phyloP scores from a whole-genome alignment of 2,888 invertebrate species.

The Atethmia centrago region DNA sequence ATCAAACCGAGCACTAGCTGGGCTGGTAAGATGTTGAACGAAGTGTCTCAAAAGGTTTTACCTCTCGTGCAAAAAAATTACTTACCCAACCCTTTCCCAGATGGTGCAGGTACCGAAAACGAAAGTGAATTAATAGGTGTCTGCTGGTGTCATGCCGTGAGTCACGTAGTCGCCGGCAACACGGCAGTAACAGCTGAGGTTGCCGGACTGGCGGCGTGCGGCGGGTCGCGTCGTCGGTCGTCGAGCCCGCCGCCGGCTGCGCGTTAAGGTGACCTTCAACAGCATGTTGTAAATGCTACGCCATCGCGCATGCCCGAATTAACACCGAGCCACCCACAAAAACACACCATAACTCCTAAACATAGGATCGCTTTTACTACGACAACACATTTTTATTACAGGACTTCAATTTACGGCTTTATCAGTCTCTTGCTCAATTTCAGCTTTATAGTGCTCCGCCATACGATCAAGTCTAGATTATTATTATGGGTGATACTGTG shows the following conservation, averaged over 20 bases:
- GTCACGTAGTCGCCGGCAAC: conserved; percentile 57
- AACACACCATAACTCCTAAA: conserved; percentile 67
- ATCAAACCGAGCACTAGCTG: background rate
- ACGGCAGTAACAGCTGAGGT: background rate
- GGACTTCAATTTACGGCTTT: conserved; percentile 69
- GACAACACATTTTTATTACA: conserved; percentile 64
- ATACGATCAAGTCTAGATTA: conserved; percentile 47
- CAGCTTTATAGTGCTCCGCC: conserved; percentile 24
- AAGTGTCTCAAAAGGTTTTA: background rate
- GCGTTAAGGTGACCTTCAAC: conserved; percentile 87
- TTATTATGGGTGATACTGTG: conserved; percentile 13
- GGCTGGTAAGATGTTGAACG: background rate
- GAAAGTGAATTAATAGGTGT: conserved; percentile 30
- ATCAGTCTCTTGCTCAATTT: conserved; percentile 21
- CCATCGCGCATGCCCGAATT: conserved; percentile 84
- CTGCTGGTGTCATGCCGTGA: conserved; percentile 47
- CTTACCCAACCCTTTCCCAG: background rate
- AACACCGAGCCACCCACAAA: conserved; percentile 64
- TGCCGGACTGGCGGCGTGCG: conserved; percentile 21
- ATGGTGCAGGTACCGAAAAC: background rate
- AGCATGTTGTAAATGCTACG: conserved; percentile 79
- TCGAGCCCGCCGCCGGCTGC: conserved; percentile 55
- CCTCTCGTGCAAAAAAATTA: background rate
- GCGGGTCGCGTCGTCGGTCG: conserved; percentile 28
- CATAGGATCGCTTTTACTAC: conserved; percentile 64